Percentiles rank a stretch among this genome's conserved stretches.
Evolutionary conservation across 2,888 invertebrate genomes (phyloP).

Genomic region (Sminthurinus aureus): DNA sequence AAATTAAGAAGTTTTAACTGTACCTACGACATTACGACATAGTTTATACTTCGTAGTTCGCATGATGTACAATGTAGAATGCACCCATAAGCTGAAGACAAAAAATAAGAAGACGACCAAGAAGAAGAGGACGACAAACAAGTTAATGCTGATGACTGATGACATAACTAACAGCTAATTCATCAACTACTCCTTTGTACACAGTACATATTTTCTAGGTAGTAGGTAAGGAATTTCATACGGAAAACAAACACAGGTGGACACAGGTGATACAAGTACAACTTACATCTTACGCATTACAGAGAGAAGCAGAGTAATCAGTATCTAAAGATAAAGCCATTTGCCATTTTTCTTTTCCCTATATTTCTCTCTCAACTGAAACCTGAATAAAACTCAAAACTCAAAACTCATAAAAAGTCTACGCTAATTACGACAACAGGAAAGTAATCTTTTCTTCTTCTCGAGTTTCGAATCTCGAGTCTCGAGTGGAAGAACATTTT

Average conservation of each 20-base stretch:
- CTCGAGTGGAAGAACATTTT: background rate
- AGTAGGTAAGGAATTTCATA: background rate
- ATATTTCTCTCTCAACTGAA: background rate
- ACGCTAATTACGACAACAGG: slow-evolving; percentile 26
- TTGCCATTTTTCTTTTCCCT: background rate
- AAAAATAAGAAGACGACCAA: background rate
- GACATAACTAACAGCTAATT: too few species aligned
- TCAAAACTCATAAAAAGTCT: slow-evolving; percentile 18
- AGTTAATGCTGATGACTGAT: too few species aligned
- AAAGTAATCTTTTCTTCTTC: slow-evolving; percentile 16
- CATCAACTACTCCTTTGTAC: background rate
- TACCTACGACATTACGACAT: background rate
- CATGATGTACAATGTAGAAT: too few species aligned
- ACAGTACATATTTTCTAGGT: background rate
- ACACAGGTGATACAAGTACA: background rate
- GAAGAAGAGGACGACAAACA: background rate
- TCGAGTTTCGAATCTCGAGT: background rate
- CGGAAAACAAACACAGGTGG: background rate
- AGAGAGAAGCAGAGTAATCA: background rate
- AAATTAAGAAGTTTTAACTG: background rate
- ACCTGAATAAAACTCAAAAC: slow-evolving; percentile 29
- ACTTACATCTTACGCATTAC: background rate
- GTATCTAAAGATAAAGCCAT: slow-evolving; percentile 1
- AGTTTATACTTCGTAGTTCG: too few species aligned
- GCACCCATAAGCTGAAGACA: too few species aligned